These are phyloP conservation scores for Papilio polyxenes DNA, from an alignment of 1,140 invertebrate genomes.

Conservation along the genomic window DNA sequence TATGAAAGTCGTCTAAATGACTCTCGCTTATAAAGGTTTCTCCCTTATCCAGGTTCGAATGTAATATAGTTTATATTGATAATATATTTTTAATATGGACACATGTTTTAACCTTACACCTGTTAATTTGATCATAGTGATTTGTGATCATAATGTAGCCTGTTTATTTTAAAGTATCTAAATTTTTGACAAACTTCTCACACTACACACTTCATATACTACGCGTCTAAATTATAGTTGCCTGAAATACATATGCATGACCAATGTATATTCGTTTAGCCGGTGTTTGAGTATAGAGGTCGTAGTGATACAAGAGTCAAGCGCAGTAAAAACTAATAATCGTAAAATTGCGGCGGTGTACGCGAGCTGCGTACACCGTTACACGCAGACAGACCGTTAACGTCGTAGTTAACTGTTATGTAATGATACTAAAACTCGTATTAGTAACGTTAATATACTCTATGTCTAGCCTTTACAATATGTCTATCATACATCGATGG, in stretches of 20 bases:
- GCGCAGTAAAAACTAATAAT: slow-evolving; percentile 43
- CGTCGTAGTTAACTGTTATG: slow-evolving; percentile 51
- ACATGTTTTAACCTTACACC: no score
- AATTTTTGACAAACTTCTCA: no score
- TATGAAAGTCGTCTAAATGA: no score
- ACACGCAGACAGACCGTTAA: slow-evolving; percentile 45
- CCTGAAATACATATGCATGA: background rate
- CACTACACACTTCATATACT: background rate
- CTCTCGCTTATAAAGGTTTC: no score
- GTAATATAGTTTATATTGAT: no score
- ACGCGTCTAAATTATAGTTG: background rate
- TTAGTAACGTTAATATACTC: slow-evolving; percentile 39
- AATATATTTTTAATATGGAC: no score
- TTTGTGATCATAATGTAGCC: no score
- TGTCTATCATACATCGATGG: background rate
- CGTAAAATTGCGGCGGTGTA: slow-evolving; percentile 29
- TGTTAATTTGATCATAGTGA: no score
- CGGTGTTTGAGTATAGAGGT: slow-evolving; percentile 17
- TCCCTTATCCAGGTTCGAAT: no score
- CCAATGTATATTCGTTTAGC: background rate
- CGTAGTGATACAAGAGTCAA: background rate
- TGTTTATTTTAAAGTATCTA: no score
- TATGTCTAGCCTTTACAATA: background rate
- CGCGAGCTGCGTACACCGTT: slow-evolving; percentile 22
- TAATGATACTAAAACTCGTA: slow-evolving; percentile 47